A percentile compares a stretch with the other conserved stretches of the same genome.
These are phyloP conservation scores for Wasmannia auropunctata DNA, from an alignment of 1,140 invertebrate species.

Conservation along the genomic window DNA sequence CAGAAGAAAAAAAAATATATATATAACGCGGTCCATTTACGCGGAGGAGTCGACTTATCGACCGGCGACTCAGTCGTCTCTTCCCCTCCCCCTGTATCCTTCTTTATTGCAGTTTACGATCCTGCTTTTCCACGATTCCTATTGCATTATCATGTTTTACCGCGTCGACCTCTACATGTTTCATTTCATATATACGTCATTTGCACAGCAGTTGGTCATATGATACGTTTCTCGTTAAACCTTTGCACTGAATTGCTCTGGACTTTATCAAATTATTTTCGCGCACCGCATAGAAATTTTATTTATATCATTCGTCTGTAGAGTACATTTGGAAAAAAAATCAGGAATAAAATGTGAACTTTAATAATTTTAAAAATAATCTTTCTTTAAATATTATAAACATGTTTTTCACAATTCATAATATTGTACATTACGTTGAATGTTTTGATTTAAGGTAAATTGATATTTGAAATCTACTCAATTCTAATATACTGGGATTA, in stretches of 20 bases:
- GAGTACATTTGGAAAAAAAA: background rate
- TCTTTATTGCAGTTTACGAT: constrained; percentile 55
- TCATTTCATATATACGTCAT: constrained; percentile 28
- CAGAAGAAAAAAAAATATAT: constrained; percentile 7
- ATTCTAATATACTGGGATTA: background rate
- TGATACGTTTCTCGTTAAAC: constrained; percentile 32
- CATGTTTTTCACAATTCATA: background rate
- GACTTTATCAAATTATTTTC: constrained; percentile 2
- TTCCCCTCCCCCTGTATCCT: constrained; percentile 35
- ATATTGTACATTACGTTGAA: background rate
- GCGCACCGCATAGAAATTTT: background rate
- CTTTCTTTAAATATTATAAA: background rate
- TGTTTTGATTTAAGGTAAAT: background rate
- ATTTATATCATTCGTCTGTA: background rate
- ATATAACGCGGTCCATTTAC: constrained; percentile 52
- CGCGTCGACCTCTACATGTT: background rate
- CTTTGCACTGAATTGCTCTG: background rate
- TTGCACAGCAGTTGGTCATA: constrained; percentile 2
- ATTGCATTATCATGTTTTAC: constrained; percentile 44
- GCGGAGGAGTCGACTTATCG: constrained; percentile 44
- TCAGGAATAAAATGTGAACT: background rate
- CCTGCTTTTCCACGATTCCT: constrained; percentile 46
- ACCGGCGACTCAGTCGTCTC: constrained; percentile 26
- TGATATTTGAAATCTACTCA: background rate
- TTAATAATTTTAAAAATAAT: background rate